phyloP scores from a whole-genome alignment of 1,140 invertebrate genomes.

The Episyrphus balteatus region DNA sequence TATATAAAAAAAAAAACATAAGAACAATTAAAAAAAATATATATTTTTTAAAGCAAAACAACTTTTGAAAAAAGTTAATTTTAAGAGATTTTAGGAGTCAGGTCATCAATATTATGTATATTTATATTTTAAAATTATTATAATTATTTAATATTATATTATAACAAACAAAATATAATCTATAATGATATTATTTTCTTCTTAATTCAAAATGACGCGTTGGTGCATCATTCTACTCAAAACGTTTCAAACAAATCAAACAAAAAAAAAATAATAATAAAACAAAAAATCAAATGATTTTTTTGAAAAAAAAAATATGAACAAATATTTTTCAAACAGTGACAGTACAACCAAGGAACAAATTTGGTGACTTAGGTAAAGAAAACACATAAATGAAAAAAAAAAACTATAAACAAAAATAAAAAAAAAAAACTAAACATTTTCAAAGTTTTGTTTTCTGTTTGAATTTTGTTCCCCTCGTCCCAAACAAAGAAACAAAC shows the following conservation, averaged over 20 bases:
- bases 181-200: too few relatives aligned
- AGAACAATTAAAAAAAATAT: constrained; percentile 24
- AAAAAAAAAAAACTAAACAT: background rate
- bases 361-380: constrained; percentile 64
- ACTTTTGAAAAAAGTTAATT: background rate
- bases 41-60: constrained; percentile 19
- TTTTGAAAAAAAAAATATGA: constrained; percentile 27
- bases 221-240: constrained; percentile 5
- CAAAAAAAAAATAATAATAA: constrained; percentile 24
- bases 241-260: background rate
- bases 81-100: too few relatives aligned
- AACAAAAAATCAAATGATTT: constrained; percentile 27
- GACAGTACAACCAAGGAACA: constrained; percentile 61
- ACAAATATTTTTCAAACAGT: constrained; percentile 43
- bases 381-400: constrained; percentile 9
- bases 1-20: constrained; percentile 12
- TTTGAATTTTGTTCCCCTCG: background rate
- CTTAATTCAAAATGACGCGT: too few relatives aligned
- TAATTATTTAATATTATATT: too few relatives aligned
- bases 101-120: too few relatives aligned
- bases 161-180: too few relatives aligned
- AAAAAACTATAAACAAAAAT: too few relatives aligned
- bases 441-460: constrained; percentile 14
- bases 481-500: too few relatives aligned
- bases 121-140: too few relatives aligned